Evolutionary conservation across 2,888 invertebrate genomes (phyloP).

Genomic region (Spodoptera picta): DNA sequence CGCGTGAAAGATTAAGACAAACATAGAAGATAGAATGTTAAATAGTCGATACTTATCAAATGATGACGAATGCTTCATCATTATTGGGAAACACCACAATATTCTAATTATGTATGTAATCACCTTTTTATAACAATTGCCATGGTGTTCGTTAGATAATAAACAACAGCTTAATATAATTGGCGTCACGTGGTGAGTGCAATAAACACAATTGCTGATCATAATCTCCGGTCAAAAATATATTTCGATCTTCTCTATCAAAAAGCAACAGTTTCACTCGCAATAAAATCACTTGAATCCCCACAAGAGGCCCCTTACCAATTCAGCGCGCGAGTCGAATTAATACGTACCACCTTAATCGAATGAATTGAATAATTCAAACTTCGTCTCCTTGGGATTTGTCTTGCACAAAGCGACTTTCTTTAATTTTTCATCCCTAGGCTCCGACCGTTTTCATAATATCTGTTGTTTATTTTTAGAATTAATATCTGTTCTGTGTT

Average conservation of each 20-base stretch:
- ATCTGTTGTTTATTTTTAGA: slow-evolving; percentile 39
- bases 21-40: too few species aligned
- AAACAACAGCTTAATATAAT: too few species aligned
- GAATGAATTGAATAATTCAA: slow-evolving; percentile 80
- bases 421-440: slow-evolving; percentile 64
- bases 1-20: not conserved
- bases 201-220: too few species aligned
- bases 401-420: slow-evolving; percentile 60
- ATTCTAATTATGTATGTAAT: too few species aligned
- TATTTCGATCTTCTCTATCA: too few species aligned
- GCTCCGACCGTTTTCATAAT: slow-evolving; percentile 50
- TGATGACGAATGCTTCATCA: too few species aligned
- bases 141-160: too few species aligned
- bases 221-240: too few species aligned
- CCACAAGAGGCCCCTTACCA: slow-evolving; percentile 53
- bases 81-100: too few species aligned
- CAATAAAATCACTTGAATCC: slow-evolving; percentile 39
- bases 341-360: slow-evolving; percentile 76
- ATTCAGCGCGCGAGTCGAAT: slow-evolving; percentile 73
- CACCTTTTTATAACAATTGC: too few species aligned
- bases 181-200: too few species aligned
- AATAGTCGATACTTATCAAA: too few species aligned
- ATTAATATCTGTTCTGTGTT: slow-evolving; percentile 24
- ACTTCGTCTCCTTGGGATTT: slow-evolving; percentile 66
- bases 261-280: not conserved